A percentile compares a stretch with the other conserved stretches of the same genome.
phyloP scores from a whole-genome alignment of 2,113 vertebrate species.

The Pao palembangensis region DNA sequence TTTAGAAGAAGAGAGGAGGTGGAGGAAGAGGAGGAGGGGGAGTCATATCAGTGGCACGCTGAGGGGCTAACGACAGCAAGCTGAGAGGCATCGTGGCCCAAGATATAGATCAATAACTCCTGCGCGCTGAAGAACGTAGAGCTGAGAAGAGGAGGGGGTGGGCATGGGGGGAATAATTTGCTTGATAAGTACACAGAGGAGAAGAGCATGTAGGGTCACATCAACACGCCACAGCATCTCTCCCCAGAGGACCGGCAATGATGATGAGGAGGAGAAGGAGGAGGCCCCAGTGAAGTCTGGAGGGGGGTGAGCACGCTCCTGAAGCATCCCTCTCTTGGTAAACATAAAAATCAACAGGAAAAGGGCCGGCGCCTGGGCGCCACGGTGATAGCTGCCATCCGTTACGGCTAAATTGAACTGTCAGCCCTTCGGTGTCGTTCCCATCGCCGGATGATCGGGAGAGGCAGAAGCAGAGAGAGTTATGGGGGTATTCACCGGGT shows the following conservation, averaged over 20 bases:
- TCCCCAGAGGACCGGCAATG: slow-evolving; percentile 62
- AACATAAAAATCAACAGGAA: slow-evolving; percentile 80
- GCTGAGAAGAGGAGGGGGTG: slow-evolving; percentile 51
- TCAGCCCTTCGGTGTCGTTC: slow-evolving; percentile 86
- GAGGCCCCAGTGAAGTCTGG: slow-evolving; percentile 68
- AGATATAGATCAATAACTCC: slow-evolving; percentile 77
- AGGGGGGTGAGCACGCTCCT: slow-evolving; percentile 48
- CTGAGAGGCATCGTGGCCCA: slow-evolving; percentile 66
- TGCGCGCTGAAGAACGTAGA: slow-evolving; percentile 41
- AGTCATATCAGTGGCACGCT: slow-evolving; percentile 62
- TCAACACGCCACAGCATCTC: slow-evolving; percentile 67
- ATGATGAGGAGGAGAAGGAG: slow-evolving; percentile 62
- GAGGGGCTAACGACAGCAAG: slow-evolving; percentile 63
- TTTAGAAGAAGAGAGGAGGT: slow-evolving; percentile 48
- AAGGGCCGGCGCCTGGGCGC: slow-evolving; percentile 47
- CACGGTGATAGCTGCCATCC: slow-evolving; percentile 85
- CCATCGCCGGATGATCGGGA: slow-evolving; percentile 82
- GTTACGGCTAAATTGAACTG: slow-evolving; percentile 98
- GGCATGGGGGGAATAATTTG: slow-evolving; percentile 57
- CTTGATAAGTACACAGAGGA: slow-evolving; percentile 50
- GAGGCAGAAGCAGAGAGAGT: slow-evolving; percentile 65
- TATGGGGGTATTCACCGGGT: slow-evolving; percentile 82
- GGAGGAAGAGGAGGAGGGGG: slow-evolving; percentile 24
- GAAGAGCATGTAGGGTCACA: slow-evolving; percentile 56
- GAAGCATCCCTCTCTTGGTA: slow-evolving; percentile 76